Base-by-base conservation (phyloP, 2,888 invertebrate species). In the Perizoma flavofasciatum region DNA sequence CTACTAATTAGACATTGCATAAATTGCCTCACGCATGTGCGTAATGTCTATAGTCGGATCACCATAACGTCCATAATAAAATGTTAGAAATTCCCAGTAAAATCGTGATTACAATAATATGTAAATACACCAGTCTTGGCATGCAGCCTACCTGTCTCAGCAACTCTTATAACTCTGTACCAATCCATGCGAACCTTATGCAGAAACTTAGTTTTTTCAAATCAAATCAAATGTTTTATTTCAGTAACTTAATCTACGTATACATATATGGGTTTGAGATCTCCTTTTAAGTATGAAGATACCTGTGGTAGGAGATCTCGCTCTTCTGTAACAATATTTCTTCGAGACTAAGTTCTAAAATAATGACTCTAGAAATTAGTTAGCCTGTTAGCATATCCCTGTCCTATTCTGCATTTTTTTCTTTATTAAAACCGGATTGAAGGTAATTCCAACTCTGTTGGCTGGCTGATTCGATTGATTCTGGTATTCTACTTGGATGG, bases 391-490 rank as follows among this genome's bases (percentile, higher is more conserved):
- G 55, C 43, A 46, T 55, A 49, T 45, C 6, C 51, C 55, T 54
- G 47, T 8, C 39, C 32, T 50, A 6, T 35, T 34, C 40, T 51
- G 4, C n/a, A 47, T 47, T 8, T 11, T 5, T 34, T 33, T 39
- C 22, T 33, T 33, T 8, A 22, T 45, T 5, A 5, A 5, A 33
- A 5, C 4, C 33, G 5, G 8, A 48, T 11, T 10, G 7, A 37
- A 9, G 33, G 32, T 1, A 55, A 11, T 60, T 22, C 6, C 9
- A 67, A 68, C 78, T 73, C 66, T 81, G 77, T 70, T 51, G 37
- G 47, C 8, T 58, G 34, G 66, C 22, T 3, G 55, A 71, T 80
- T 85, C 75, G 78, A 70, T 66, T 55, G 68, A 57, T 54, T 43
- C 43, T 48, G 50, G 63, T 62, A 67, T 70, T 70, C 67, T 70